A percentile compares a stretch with the other conserved stretches of the same genome.
phyloP scores from a whole-genome alignment of 2,113 vertebrate species.

The Oenanthe melanoleuca region DNA sequence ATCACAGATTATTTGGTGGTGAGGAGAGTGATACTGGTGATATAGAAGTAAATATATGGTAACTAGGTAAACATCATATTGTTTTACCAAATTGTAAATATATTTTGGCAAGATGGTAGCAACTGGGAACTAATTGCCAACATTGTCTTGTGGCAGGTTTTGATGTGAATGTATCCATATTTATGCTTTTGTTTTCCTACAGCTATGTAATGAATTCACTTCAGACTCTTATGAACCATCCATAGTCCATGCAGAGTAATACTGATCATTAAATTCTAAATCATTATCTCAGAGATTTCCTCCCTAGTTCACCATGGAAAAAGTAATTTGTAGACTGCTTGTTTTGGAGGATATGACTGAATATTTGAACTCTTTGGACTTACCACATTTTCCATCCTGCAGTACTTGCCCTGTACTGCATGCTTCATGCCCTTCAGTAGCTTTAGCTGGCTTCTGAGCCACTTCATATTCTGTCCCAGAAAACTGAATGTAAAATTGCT shows the following conservation, averaged over 20 bases:
- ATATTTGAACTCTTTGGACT: neutral
- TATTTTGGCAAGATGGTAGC: neutral
- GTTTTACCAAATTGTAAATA: neutral
- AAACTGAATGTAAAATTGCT: slow-evolving; percentile 94
- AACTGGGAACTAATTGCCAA: neutral
- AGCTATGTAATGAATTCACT: neutral
- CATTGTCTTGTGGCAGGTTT: neutral
- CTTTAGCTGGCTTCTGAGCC: slow-evolving; percentile 85
- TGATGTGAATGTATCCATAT: neutral
- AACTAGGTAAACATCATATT: neutral
- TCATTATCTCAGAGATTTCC: neutral
- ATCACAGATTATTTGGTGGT: neutral
- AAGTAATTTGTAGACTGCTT: neutral
- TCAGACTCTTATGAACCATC: neutral
- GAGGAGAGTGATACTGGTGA: neutral
- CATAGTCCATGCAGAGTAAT: neutral
- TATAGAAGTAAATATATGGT: neutral
- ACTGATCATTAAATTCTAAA: neutral
- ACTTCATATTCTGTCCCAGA: slow-evolving; percentile 93
- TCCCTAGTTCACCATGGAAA: neutral
- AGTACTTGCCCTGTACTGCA: slow-evolving; percentile 88
- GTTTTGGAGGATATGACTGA: neutral
- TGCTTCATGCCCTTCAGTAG: slow-evolving; percentile 74
- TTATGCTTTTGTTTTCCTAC: neutral
- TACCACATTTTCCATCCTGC: slow-evolving; percentile 88